phyloP scores from a whole-genome alignment of 2,888 invertebrate genomes.

The Tetragonisca angustula region DNA sequence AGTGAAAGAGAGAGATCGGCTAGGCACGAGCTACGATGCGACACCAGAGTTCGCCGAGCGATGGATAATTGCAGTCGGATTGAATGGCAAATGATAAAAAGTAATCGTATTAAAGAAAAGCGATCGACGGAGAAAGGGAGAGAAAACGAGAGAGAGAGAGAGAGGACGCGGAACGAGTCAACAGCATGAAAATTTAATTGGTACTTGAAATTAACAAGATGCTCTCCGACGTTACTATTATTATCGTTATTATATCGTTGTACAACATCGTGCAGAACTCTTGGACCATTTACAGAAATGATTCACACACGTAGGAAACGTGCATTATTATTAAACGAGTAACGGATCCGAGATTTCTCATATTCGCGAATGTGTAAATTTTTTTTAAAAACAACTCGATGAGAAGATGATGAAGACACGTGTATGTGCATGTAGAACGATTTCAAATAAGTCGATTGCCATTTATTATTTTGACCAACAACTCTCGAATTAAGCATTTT shows the following conservation, averaged over 20 bases:
- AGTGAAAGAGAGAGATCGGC: background rate
- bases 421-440: too few species aligned
- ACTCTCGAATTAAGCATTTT: background rate
- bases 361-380: too few species aligned
- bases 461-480: background rate
- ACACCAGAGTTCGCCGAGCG: slow-evolving; percentile 1
- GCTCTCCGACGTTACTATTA: slow-evolving; percentile 20
- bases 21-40: slow-evolving; percentile 14
- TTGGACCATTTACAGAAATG: background rate
- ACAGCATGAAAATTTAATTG: slow-evolving; percentile 50
- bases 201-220: slow-evolving; percentile 45
- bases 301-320: too few species aligned
- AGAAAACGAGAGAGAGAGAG: too few species aligned
- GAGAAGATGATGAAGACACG: too few species aligned
- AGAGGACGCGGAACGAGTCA: slow-evolving; percentile 1
- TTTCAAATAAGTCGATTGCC: too few species aligned
- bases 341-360: too few species aligned
- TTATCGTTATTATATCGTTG: background rate
- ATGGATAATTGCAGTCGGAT: slow-evolving; percentile 21
- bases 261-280: background rate
- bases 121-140: background rate
- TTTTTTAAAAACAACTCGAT: too few species aligned
- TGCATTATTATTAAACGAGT: too few species aligned
- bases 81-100: slow-evolving; percentile 24
- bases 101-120: slow-evolving; percentile 32